Evolutionary conservation across 2,113 vertebrate species (phyloP).

Genomic region (Oryzias melastigma): DNA sequence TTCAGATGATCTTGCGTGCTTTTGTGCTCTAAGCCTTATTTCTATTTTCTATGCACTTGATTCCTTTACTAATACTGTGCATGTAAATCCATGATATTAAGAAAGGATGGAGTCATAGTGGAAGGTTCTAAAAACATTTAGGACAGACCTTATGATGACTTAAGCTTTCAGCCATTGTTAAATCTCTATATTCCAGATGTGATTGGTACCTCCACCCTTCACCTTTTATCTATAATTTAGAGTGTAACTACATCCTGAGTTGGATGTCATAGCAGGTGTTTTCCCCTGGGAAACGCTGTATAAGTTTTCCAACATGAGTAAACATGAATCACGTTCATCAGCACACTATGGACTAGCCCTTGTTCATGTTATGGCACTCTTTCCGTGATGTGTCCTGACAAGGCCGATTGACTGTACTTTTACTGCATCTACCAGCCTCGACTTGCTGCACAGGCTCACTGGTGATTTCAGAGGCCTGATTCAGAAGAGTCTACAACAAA

Average conservation of each 20-base stretch:
- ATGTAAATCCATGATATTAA: no score
- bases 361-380: constrained; percentile 25
- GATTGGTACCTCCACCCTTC: neutral
- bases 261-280: constrained; percentile 56
- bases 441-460: constrained; percentile 49
- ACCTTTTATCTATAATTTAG: constrained; percentile 25
- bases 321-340: constrained; percentile 44
- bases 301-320: constrained; percentile 47
- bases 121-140: no score
- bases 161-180: constrained; percentile 7
- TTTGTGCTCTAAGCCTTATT: no score
- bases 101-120: no score
- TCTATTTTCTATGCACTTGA: no score
- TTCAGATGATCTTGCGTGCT: no score
- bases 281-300: constrained; percentile 23
- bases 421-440: constrained; percentile 36
- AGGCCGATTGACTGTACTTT: constrained; percentile 43
- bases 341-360: constrained; percentile 24
- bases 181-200: neutral
- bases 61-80: no score
- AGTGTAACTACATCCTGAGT: constrained; percentile 3
- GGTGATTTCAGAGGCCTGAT: constrained; percentile 28
- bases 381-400: constrained; percentile 35
- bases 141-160: no score
- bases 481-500: constrained; percentile 22